Evolutionary conservation across 2,888 invertebrate genomes (phyloP).

Genomic region (Ecliptopera silaceata): DNA sequence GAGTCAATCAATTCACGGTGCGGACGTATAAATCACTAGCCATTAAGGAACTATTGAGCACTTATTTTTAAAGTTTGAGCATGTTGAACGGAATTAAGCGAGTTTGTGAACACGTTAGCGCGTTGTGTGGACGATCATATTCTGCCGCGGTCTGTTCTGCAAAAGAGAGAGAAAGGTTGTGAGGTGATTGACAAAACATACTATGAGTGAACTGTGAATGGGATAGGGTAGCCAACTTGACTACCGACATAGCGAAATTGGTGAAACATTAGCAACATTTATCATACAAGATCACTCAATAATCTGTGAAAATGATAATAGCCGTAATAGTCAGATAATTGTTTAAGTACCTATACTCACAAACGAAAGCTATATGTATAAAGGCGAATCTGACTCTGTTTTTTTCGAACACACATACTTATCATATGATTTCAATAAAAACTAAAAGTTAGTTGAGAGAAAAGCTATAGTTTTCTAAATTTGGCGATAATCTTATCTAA

Average conservation of each 20-base stretch:
- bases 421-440: too few relatives aligned
- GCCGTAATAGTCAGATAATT: too few relatives aligned
- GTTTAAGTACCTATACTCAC: too few relatives aligned
- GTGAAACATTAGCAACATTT: background rate
- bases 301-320: too few relatives aligned
- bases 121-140: constrained; percentile 9
- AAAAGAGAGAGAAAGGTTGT: constrained; percentile 56
- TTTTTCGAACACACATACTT: too few relatives aligned
- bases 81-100: constrained; percentile 21
- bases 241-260: background rate
- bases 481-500: background rate
- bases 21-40: constrained; percentile 27
- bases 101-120: constrained; percentile 8
- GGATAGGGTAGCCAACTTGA: constrained; percentile 40
- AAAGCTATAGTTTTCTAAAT: background rate
- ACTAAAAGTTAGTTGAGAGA: too few relatives aligned
- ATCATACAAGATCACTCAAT: background rate
- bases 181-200: constrained; percentile 55
- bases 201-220: constrained; percentile 41
- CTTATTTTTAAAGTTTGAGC: constrained; percentile 21
- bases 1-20: constrained; percentile 38
- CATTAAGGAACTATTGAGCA: constrained; percentile 31
- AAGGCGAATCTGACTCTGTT: too few relatives aligned
- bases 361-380: too few relatives aligned
- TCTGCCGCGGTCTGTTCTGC: constrained; percentile 49